Evolutionary conservation across 2,113 vertebrate genomes (phyloP), one percentile per base, ranked within the genome.

Genomic region (Rhodinocichla rosea): DNA sequence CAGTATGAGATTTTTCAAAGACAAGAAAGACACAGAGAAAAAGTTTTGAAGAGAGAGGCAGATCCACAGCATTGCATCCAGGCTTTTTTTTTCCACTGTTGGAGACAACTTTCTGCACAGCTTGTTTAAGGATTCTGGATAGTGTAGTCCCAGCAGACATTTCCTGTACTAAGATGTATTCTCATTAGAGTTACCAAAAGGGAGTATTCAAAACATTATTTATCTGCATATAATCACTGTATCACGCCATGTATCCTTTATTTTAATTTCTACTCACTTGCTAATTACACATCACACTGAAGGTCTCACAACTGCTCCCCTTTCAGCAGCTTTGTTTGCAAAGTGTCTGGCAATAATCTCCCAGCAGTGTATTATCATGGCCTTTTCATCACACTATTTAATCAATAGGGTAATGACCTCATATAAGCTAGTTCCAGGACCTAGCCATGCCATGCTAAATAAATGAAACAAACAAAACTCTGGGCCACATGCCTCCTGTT

Each of bases 371-470:
- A 97, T 97, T 97, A 97, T 95, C 70, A 64, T 59, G 96, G 95
- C 84, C 96, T 96, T 98, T 98, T 98, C 98, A 97, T 97, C 98
- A 97, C 97, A 95, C 97, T 97, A 94, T 97, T 98, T 98, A 98
- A 98, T 98, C 98, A 98, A 97, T 98, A 98, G 96, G 97, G 94
- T 95, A 97, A 98, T 95, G 97, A 97, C 97, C 94, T 98, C 82
- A 57, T 77, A 96, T 80, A 85, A 94, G 96, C 92, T 82, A 94
- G 83, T 96, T 94, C 67, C 93, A 96, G 69, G 92, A 90, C 92
- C 91, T 64, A 97, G 95, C 92, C 96, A 96, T 82, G 96, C 87
- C 95, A 96, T 53, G 64, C 76, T 95, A 95, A 98, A 97, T 86
- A 97, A 98, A 96, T 78, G 92, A 95, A 97, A 94, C 84, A 95